Percentiles rank a stretch among this genome's conserved stretches.
phyloP scores from a whole-genome alignment of 2,888 invertebrate genomes.

The Thera obeliscata region DNA sequence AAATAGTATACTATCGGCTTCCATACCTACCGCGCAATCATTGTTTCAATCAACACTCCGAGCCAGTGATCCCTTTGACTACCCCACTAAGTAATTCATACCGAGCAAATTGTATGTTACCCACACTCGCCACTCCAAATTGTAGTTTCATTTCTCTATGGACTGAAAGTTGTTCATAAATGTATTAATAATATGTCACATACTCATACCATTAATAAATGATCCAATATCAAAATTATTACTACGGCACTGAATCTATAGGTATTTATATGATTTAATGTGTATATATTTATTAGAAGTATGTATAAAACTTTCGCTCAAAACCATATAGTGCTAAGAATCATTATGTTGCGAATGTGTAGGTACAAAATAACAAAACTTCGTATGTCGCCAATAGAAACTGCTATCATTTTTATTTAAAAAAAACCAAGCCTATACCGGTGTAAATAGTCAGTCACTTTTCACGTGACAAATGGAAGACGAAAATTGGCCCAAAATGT shows the following conservation, averaged over 20 bases:
- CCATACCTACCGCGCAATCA: neutral
- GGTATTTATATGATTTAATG: too few relatives aligned
- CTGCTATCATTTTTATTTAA: too few relatives aligned
- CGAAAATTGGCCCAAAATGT: conserved; percentile 8
- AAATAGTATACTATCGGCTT: neutral
- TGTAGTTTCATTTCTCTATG: neutral
- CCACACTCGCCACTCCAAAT: neutral
- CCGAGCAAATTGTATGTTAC: conserved; percentile 40
- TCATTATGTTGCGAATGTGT: too few relatives aligned
- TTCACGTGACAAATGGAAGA: neutral
- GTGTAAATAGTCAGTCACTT: neutral
- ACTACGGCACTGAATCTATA: too few relatives aligned
- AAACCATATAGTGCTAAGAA: too few relatives aligned
- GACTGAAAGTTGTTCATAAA: neutral
- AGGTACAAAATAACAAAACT: too few relatives aligned
- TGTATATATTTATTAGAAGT: too few relatives aligned
- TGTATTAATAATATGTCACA: neutral
- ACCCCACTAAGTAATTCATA: conserved; percentile 53
- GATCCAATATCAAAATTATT: too few relatives aligned
- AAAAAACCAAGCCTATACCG: too few relatives aligned
- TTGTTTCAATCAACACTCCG: conserved; percentile 24
- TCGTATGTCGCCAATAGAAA: too few relatives aligned
- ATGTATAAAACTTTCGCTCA: too few relatives aligned
- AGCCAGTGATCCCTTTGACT: conserved; percentile 48
- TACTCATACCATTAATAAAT: too few relatives aligned